These are phyloP conservation scores for Leucophenga maculata DNA, from an alignment of 2,888 invertebrate species.

Conservation along the genomic window DNA sequence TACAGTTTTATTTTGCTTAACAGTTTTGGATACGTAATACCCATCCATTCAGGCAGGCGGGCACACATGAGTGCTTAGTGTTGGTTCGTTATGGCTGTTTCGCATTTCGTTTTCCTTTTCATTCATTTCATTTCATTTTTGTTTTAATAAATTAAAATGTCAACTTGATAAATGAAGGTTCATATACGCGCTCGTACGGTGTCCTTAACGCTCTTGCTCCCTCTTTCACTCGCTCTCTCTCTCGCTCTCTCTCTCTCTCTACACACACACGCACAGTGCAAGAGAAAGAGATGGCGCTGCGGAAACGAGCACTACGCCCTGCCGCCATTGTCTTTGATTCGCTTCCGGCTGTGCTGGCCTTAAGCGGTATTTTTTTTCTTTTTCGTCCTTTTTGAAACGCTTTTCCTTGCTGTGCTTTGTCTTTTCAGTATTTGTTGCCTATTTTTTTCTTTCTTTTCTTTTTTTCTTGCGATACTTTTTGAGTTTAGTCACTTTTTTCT, in stretches of 20 bases:
- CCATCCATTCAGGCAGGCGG: not conserved
- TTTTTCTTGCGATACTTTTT: too few relatives aligned
- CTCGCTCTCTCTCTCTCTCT: not conserved
- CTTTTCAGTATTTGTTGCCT: not conserved
- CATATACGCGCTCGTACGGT: constrained; percentile 41
- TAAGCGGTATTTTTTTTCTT: constrained; percentile 20
- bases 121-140: constrained; percentile 60
- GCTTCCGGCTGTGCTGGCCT: constrained; percentile 2
- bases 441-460: too few relatives aligned
- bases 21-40: not conserved
- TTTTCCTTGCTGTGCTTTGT: not conserved
- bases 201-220: too few relatives aligned
- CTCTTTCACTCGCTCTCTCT: not conserved
- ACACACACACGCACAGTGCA: constrained; percentile 20
- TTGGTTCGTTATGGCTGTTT: constrained; percentile 2
- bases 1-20: not conserved
- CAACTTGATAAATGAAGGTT: constrained; percentile 71
- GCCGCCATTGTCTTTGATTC: constrained; percentile 19
- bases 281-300: not conserved
- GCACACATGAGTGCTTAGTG: not conserved
- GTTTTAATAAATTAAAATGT: constrained; percentile 72
- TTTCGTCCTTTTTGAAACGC: not conserved
- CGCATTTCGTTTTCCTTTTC: constrained; percentile 22
- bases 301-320: constrained; percentile 21
- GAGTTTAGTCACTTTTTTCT: not conserved